Base-by-base conservation (phyloP, 92 coral and sea anemone species). In the Phymanthus crucifer region DNA sequence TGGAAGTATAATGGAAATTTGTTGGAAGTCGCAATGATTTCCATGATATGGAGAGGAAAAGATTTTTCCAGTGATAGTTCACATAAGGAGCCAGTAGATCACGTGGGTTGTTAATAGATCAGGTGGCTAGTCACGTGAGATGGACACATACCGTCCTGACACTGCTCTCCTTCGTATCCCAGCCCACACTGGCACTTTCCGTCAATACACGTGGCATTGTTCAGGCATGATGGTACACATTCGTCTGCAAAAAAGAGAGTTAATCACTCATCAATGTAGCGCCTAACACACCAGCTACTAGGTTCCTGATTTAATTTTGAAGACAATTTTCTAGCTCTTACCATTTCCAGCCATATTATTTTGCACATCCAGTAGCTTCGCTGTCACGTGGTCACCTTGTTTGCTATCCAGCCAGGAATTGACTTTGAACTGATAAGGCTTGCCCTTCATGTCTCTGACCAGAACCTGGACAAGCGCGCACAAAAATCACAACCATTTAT, bases 161-260 rank as follows among this genome's bases (percentile, higher is more conserved):
- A 93, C 65, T 77, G 87, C 23, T 76, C 85, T 27, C 98, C 98
- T 73, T 84, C 98, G 34, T 91, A 93, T 71, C 87, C 82, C 35
- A 83, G 78, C 3, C 91, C 87, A 79, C 98, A 93, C 76, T 91
- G 87, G 57, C 98, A 93, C 65, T 81, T 87, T 1, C 98, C 98
- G 40, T 80, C 91, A 7, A 93, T 89, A 56, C 98, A 93, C 46
- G 72, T 79, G 3, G 95, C 98, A 56, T 89, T 89, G 85, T 93
- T 88, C 18, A 86, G 69, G 77, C 98, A 93, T 34, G 91, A 52
- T 9, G 83, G 90, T 23, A 71, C 32, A 69, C 98, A 93, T 69
- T 88, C 78, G 54, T 78, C 98, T 93, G 26, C 47, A 2, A 70
- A 70, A 64, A 17, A 19, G 58, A 66, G 40, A 40, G 61, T 23